phyloP scores from a whole-genome alignment of 1,140 invertebrate species.

The Globodera ellingtonae region DNA sequence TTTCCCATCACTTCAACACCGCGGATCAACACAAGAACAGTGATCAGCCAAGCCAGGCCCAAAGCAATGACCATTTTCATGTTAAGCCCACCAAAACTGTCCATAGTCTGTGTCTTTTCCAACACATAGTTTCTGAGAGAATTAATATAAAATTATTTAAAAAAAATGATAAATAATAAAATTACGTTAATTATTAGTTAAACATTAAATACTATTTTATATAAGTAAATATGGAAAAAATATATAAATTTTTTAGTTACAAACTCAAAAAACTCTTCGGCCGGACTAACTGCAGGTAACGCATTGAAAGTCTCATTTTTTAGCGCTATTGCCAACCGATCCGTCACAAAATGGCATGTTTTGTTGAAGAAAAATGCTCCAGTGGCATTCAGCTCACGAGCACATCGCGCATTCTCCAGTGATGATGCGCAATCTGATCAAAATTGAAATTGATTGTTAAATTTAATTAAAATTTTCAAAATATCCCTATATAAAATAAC shows the following conservation, averaged over 20 bases:
- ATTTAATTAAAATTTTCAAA: constrained; percentile 22
- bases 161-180: neutral
- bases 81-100: constrained; percentile 47
- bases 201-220: no score
- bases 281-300: constrained; percentile 36
- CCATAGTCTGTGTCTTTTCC: constrained; percentile 41
- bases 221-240: no score
- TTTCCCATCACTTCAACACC: constrained; percentile 52
- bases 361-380: constrained; percentile 47
- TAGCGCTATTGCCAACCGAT: constrained; percentile 15
- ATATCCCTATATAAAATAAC: neutral
- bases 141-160: constrained; percentile 2
- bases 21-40: constrained; percentile 37
- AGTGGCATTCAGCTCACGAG: constrained; percentile 24
- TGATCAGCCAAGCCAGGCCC: constrained; percentile 46
- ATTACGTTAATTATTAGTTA: no score
- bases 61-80: constrained; percentile 41
- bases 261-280: constrained; percentile 54
- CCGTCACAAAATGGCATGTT: constrained; percentile 31
- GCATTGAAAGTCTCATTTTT: constrained; percentile 28
- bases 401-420: constrained; percentile 49
- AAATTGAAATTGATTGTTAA: neutral
- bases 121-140: constrained; percentile 49
- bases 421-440: constrained; percentile 45
- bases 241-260: neutral